A percentile compares a stretch with the other conserved stretches of the same genome.
phyloP scores from a whole-genome alignment of 2,113 vertebrate genomes.

The Cyanoliseus patagonus region DNA sequence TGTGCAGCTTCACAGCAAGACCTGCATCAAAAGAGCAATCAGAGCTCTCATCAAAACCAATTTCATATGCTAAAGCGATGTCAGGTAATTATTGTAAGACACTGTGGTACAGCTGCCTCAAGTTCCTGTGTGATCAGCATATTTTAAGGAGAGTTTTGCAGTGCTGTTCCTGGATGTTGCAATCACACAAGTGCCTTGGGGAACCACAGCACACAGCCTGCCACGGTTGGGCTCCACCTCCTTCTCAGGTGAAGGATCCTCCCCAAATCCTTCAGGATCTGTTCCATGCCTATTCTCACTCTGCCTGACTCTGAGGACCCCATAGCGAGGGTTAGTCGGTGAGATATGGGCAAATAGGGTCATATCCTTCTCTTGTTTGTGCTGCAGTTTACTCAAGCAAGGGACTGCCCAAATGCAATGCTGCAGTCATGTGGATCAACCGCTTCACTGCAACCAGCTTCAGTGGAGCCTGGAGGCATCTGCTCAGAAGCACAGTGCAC shows the following conservation, averaged over 20 bases:
- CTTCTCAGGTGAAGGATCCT: neutral
- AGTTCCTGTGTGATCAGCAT: neutral
- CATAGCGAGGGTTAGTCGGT: neutral
- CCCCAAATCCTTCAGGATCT: neutral
- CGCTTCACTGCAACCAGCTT: neutral
- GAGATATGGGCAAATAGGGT: neutral
- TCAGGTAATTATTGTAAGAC: neutral
- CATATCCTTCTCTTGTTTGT: neutral
- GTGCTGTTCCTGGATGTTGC: neutral
- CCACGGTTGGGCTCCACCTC: neutral
- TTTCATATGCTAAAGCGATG: neutral
- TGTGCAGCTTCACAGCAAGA: neutral
- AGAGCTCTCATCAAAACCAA: neutral
- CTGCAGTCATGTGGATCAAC: rapidly evolving
- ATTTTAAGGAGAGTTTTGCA: neutral
- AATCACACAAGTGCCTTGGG: neutral
- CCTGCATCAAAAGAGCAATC: neutral
- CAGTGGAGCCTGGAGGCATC: neutral
- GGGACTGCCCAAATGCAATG: neutral
- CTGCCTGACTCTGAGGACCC: neutral
- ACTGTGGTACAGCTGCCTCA: neutral
- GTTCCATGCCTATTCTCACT: neutral
- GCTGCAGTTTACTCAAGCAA: neutral
- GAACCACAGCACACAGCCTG: neutral
- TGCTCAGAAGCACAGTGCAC: neutral